Evolutionary conservation across 1,140 invertebrate species (phyloP), one percentile per base, ranked within the genome.

Genomic region (Drosophila elegans): DNA sequence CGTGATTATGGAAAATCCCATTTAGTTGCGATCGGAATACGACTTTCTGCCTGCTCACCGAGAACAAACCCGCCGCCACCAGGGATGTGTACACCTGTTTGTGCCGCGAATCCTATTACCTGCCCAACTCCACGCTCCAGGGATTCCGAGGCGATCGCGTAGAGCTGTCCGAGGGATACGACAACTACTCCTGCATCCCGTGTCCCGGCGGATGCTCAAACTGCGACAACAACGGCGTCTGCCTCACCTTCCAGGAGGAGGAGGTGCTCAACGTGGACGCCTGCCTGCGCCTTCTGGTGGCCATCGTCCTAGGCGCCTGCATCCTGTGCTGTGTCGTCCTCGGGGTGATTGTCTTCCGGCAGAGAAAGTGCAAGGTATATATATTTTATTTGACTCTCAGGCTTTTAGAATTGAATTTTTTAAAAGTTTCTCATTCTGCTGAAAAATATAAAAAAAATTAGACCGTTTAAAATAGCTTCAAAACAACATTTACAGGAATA

Each of bases 301-400:
- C 97, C 13, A 95, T 95, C 11, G 94, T 96, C 25, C 95, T 97
- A 85, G 94, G 95, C 21, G 94, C 95, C 16, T 96, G 96, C 90
- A 96, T 97, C 91, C 94, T 95, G 7, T 93, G 96, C 44, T 95
- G 95, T 46, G 74, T 96, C 13, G 93, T 96, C 9, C 92, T 97
- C n/a, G 95, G 93, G 7, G 91, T 96, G 21, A 94, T 96, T 46
- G 95, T 97, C 21, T 96, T 96, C 78, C 94, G 94, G 75, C 95
- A 96, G 63, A 93, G 96, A 41, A 97, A 96, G 93, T 95, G 95
- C 84, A 97, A 96, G 94, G 96, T 97, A 93, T 92, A 86, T 9
- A n/a, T n/a, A n/a, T 32, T 6, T 4, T 32, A 4, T 32, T 32
- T 32, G n/a, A n/a, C n/a, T n/a, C n/a, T n/a, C n/a, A n/a, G n/a